Evolutionary conservation across 2,113 vertebrate genomes (phyloP), one percentile per base, ranked within the genome.

Genomic region (Cercocebus atys): DNA sequence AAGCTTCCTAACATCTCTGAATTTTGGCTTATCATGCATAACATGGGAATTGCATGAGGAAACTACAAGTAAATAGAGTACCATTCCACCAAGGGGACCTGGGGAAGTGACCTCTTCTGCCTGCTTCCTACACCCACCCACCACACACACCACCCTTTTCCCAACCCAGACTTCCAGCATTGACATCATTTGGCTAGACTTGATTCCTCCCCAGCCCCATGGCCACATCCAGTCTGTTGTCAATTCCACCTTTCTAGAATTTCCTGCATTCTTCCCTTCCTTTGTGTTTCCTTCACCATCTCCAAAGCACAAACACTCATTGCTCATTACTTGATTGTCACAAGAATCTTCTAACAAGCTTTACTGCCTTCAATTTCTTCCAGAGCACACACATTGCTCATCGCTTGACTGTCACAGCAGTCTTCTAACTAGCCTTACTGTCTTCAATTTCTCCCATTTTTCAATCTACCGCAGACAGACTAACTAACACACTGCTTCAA

Each of bases 1-100:
- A 93, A 84, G 23, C 22, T 68, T n/a, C 57, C 55, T 88, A 35
- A 81, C 43, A 22, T 76, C 47, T 84, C 70, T 50, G 32, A 93
- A 84, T 23, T 70, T 95, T 14, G 8, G 16, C 25, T 66, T 61
- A 20, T 2, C n/a, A 22, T 47, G 50, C 6, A 73, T 45, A 59
- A 94, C 88, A 68, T 88, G 23, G 35, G 27, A 16, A 25, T 9
- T 8, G 1, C 35, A 38, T 40, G 38, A 70, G 45, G 52, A 96
- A 93, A 88, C 35, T 52, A 68, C 2, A 27, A 68, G 30, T 16
- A 86, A 88, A 73, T 16, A 32, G 9, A 90, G 11, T 16, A 4
- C 22, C 25, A 57, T 27, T 5, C 23, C 35, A 8, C 47, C 57
- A 87, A n/a, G 25, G 8, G 2, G 23, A 82, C 17, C 1, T 3